phyloP scores from a whole-genome alignment of 2,113 vertebrate genomes.

The Gymnorhina tibicen region DNA sequence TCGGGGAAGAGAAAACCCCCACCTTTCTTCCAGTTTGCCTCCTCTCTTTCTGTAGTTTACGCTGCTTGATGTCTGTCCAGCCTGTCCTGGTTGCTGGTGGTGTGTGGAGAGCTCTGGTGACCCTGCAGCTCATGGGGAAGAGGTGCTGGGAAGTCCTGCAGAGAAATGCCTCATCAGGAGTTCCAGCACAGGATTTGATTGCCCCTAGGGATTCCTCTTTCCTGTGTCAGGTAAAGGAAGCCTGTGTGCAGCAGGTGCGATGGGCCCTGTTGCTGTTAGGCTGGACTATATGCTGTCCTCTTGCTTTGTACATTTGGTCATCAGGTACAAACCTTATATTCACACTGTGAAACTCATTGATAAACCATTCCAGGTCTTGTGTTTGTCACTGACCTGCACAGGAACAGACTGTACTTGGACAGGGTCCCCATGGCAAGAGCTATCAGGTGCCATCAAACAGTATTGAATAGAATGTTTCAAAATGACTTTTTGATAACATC shows the following conservation, averaged over 20 bases:
- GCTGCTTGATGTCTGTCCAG: background rate
- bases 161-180: background rate
- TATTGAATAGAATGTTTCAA: background rate
- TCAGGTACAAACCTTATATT: background rate
- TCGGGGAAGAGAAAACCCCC: background rate
- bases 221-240: fast-evolving
- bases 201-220: background rate
- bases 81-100: background rate
- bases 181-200: background rate
- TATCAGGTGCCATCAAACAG: too few relatives aligned
- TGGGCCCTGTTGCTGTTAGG: background rate
- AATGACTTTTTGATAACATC: background rate
- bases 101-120: background rate
- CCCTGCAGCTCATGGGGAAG: background rate
- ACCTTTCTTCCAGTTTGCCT: background rate
- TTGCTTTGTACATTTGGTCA: background rate
- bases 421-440: background rate
- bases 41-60: background rate
- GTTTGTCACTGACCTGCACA: fast-evolving
- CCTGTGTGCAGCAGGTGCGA: background rate
- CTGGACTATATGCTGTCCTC: fast-evolving
- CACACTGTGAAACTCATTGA: background rate
- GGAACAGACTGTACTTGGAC: background rate
- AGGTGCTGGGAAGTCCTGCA: too few relatives aligned
- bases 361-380: background rate